A percentile compares a stretch with the other conserved stretches of the same genome.
Evolutionary conservation across 2,797 vertebrate genomes (phyloP).

Genomic region (Rhadinocentrus ornatus): DNA sequence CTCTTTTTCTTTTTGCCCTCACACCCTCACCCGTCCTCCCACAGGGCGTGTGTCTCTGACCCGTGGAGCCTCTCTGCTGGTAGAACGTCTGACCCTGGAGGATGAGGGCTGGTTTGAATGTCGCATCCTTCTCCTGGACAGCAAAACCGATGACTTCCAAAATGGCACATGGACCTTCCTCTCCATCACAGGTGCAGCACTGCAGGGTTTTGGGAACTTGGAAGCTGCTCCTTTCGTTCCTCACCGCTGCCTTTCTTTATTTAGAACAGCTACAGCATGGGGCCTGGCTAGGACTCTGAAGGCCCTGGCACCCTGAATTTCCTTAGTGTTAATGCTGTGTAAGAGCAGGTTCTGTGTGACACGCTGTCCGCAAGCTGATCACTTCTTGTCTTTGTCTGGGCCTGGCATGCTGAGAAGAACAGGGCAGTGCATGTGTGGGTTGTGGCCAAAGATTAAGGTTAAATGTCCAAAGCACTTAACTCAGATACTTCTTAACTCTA

Average conservation of each 20-base stretch:
- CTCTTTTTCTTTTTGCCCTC: slow-evolving; percentile 35
- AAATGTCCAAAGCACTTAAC: slow-evolving; percentile 32
- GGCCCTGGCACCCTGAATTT: slow-evolving; percentile 40
- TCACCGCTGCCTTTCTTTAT: slow-evolving; percentile 50
- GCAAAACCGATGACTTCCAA: slow-evolving; percentile 88
- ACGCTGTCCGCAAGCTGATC: slow-evolving; percentile 24
- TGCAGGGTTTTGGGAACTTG: slow-evolving; percentile 43
- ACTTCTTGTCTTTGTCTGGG: slow-evolving; percentile 29
- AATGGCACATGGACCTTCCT: slow-evolving; percentile 98
- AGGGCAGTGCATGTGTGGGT: slow-evolving; percentile 15
- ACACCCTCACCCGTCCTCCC: slow-evolving; percentile 32
- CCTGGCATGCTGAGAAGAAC: slow-evolving; percentile 22
- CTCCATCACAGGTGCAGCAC: slow-evolving; percentile 90
- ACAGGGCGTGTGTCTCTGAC: slow-evolving; percentile 90
- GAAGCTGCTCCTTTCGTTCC: slow-evolving; percentile 31
- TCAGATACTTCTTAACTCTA: slow-evolving; percentile 7
- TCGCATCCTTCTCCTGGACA: slow-evolving; percentile 92
- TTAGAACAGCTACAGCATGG: slow-evolving; percentile 60
- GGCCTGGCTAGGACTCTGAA: slow-evolving; percentile 36
- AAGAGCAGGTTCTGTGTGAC: slow-evolving; percentile 36
- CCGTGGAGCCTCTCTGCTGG: slow-evolving; percentile 88
- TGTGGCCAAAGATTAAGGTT: slow-evolving; percentile 31
- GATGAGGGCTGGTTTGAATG: slow-evolving; percentile 99
- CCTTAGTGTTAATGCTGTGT: slow-evolving; percentile 27
- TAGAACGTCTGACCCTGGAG: slow-evolving; percentile 88